Evolutionary conservation across 2,113 vertebrate genomes (phyloP), one percentile per base, ranked within the genome.

Genomic region (Callorhinus ursinus): DNA sequence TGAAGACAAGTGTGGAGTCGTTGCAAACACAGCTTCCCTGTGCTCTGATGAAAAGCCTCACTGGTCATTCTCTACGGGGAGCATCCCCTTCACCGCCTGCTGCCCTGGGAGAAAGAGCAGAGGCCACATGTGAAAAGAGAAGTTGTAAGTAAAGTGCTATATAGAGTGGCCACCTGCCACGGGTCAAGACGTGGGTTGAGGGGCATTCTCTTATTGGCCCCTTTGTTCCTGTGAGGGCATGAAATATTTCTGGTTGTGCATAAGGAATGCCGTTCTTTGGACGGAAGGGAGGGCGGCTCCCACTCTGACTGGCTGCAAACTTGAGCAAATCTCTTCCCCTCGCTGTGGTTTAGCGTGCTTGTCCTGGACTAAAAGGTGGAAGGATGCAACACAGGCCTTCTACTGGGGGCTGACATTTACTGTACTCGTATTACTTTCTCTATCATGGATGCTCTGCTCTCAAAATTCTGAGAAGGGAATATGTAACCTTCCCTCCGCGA

Each of bases 91-190:
- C 91, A 89, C 36, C 31, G 51, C 51, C 80, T 33, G 7, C 61
- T 71, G 88, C 69, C 79, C 97, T 63, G 57, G 51, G 33, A 96
- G 59, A 76, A 49, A 28, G n/a, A 77, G 9, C 0, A 10, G 57
- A 93, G 77, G 72, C 74, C 6, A 1, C 14, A 0, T 97, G 80
- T 97, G 81, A 96, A 91, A 95, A 96, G 96, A 82, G 4, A 69
- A 7, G n/a, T 85, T 96, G 61, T 93, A 46, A 81, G n/a, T 61
- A 89, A 93, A 97, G 81, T 33, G 7, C 71, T 67, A 1, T 69
- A 63, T 7, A 89, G 79, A 39, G 11, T 61, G 57, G 76, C 96
- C 97, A 97, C 96, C 96, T 97, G 96, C 86, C 93, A 96, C 63
- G 46, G 96, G 95, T 95, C 93, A 89, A 93, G 18, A 59, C 67